Evolutionary conservation across 2,888 invertebrate genomes (phyloP).

Genomic region (Allacma fusca): DNA sequence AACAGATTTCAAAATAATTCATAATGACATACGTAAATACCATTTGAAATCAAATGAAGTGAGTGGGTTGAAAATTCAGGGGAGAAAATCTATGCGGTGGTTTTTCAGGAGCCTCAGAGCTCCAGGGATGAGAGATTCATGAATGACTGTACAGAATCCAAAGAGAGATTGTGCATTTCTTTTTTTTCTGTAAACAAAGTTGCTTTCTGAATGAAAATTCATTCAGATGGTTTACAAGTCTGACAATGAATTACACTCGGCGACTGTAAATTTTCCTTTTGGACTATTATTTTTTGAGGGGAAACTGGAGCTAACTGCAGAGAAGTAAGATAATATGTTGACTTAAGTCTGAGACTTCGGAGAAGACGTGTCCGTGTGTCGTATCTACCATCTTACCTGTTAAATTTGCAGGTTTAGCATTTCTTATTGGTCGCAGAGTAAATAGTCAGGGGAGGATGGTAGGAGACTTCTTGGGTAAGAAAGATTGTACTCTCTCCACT

Average conservation of each 20-base stretch:
- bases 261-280: slow-evolving; percentile 12
- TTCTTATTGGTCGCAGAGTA: slow-evolving; percentile 43
- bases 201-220: slow-evolving; percentile 7
- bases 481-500: slow-evolving; percentile 56
- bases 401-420: slow-evolving; percentile 43
- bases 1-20: too few relatives aligned
- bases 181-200: background rate
- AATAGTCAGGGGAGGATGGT: slow-evolving; percentile 42
- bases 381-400: slow-evolving; percentile 38
- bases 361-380: slow-evolving; percentile 26
- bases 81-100: background rate
- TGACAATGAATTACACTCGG: background rate
- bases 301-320: background rate
- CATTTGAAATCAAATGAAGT: too few relatives aligned
- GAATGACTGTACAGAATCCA: slow-evolving; percentile 8
- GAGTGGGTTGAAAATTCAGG: too few relatives aligned
- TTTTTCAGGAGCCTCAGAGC: background rate
- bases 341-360: slow-evolving; percentile 3
- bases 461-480: slow-evolving; percentile 42
- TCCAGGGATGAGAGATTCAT: background rate
- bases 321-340: slow-evolving; percentile 18
- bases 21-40: too few relatives aligned
- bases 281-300: background rate
- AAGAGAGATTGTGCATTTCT: slow-evolving; percentile 16
- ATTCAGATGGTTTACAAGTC: slow-evolving; percentile 4